Evolutionary conservation across 2,888 invertebrate genomes (phyloP), one percentile per base, ranked within the genome.

Genomic region (Rhodophaea formosa): DNA sequence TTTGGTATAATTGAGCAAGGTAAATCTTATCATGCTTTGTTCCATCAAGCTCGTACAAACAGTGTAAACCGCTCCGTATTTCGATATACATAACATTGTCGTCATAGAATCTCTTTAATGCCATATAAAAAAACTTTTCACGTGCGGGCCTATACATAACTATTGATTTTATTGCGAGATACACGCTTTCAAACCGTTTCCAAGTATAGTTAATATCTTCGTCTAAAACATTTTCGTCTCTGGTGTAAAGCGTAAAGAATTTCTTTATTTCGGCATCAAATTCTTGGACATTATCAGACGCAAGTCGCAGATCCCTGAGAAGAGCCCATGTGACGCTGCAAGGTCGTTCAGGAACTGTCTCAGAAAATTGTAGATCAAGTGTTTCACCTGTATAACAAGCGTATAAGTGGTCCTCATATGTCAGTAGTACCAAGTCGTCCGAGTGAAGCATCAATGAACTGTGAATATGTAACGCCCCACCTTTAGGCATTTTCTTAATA

Each of bases 71-170:
- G 14, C 93, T 90, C 61, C 96, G 85, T 10, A 96, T 79, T 76
- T 96, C 96, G 39, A 95, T 73, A 65, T 95, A 96, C 79, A 94
- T 92, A 0, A 96, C 88, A 59, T 95, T 95, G 71, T 96, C 96
- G 0, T 93, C 91, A 62, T 93, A 92, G 62, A 95, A 92, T 67
- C 94, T 93, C 53, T 91, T 73, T 3, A 96, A 80, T 0, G 92
- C 92, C 67, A 92, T 92, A 60, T 93, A 93, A 67, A 93, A 93
- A 67, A 93, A 93, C 49, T 93, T 94, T 54, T 92, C 92, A 78
- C 93, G 93, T 0, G 93, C 93, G 0, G 95, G 94, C 51, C 92
- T 92, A 71, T 94, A 95, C 0, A 86, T 83, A 8, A 95, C 74
- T 53, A 95, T 65, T 0, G 93, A 92, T 42, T 82, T 85, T 0